A percentile compares a stretch with the other conserved stretches of the same genome.
These are phyloP conservation scores for Tenthredo notha DNA, from an alignment of 2,888 invertebrate genomes.

Conservation along the genomic window DNA sequence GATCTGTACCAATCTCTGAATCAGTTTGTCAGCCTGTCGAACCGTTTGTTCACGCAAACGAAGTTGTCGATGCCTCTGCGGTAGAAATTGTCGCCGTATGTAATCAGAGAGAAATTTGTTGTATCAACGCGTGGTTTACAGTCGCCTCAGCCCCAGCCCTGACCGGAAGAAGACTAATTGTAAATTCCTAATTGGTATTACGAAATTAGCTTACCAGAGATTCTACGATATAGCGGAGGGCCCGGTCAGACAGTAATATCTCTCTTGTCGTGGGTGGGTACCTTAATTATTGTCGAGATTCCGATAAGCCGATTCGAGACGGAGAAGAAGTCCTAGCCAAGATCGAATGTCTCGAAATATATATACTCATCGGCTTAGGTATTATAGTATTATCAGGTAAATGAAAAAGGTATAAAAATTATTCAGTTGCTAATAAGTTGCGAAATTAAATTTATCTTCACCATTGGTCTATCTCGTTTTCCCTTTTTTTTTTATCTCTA, in stretches of 20 bases:
- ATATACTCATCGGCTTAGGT: not conserved
- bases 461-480: not conserved
- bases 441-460: slow-evolving; percentile 9
- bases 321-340: not conserved
- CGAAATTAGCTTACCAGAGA: slow-evolving; percentile 42
- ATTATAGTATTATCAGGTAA: not conserved
- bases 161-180: slow-evolving; percentile 21
- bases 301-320: slow-evolving; percentile 48
- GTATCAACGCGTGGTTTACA: not conserved
- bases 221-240: slow-evolving; percentile 19
- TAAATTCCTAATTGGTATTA: slow-evolving; percentile 47
- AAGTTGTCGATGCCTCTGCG: slow-evolving; percentile 8
- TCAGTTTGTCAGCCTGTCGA: slow-evolving; percentile 32
- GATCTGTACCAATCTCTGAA: slow-evolving; percentile 43
- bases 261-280: slow-evolving; percentile 48
- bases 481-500: not conserved
- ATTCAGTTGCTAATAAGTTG: not conserved
- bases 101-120: slow-evolving; percentile 23
- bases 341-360: slow-evolving; percentile 22
- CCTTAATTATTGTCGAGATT: slow-evolving; percentile 51
- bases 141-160: not conserved
- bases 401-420: not conserved
- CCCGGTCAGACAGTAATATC: slow-evolving; percentile 3
- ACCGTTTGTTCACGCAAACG: slow-evolving; percentile 6
- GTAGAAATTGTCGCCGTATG: slow-evolving; percentile 25